These are phyloP conservation scores for Phymorhynchus buccinoides DNA, from an alignment of 1,140 invertebrate species.

Conservation along the genomic window DNA sequence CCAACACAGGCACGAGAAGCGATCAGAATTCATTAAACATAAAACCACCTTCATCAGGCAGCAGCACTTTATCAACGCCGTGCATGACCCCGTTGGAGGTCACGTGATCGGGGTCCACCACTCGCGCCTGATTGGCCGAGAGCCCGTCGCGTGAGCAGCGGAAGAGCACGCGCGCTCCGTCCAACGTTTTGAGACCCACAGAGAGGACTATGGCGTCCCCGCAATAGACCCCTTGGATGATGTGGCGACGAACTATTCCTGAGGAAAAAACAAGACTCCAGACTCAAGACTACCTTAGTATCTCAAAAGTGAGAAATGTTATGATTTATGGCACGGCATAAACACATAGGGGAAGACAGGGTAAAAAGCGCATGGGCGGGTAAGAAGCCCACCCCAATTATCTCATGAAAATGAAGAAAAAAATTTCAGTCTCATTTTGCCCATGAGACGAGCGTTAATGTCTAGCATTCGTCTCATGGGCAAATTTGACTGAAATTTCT, in stretches of 20 bases:
- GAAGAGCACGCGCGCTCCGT: constrained; percentile 52
- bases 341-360: too few relatives aligned
- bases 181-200: constrained; percentile 53
- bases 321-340: too few relatives aligned
- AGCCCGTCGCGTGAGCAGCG: constrained; percentile 55
- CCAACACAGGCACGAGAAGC: neutral
- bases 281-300: neutral
- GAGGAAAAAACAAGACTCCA: neutral
- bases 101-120: constrained; percentile 64
- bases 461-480: too few relatives aligned
- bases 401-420: too few relatives aligned
- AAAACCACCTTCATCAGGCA: constrained; percentile 76
- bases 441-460: too few relatives aligned
- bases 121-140: constrained; percentile 51
- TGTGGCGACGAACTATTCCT: constrained; percentile 59
- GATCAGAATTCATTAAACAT: too few relatives aligned
- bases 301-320: too few relatives aligned
- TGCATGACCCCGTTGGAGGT: constrained; percentile 72
- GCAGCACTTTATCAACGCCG: constrained; percentile 75
- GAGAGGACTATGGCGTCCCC: constrained; percentile 57
- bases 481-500: too few relatives aligned
- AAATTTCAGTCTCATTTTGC: too few relatives aligned
- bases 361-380: too few relatives aligned
- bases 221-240: constrained; percentile 58
- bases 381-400: too few relatives aligned